Percentiles rank a stretch among this genome's conserved stretches.
phyloP scores from a whole-genome alignment of 2,888 invertebrate species.

The Amphiduros pacificus region DNA sequence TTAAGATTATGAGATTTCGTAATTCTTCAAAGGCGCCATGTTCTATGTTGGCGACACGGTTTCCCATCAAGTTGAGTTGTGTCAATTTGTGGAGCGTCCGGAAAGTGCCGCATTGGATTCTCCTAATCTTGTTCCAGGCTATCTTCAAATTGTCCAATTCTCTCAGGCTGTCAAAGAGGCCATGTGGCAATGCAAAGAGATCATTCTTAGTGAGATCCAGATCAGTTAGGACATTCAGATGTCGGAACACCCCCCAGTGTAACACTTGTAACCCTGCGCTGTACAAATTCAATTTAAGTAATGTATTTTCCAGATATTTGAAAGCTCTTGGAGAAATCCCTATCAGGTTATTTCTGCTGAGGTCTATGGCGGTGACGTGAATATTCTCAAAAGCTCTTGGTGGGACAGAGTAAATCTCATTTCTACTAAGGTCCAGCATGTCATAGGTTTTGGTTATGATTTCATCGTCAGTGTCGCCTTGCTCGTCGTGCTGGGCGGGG shows the following conservation, averaged over 20 bases:
- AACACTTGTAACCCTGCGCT: slow-evolving; percentile 23
- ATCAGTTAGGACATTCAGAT: slow-evolving; percentile 15
- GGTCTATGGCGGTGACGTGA: slow-evolving; percentile 15
- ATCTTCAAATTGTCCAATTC: slow-evolving; percentile 22
- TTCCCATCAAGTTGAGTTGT: slow-evolving; percentile 21
- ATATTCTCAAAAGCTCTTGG: slow-evolving; percentile 25
- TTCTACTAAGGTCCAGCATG: slow-evolving; percentile 25
- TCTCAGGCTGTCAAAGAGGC: slow-evolving; percentile 26
- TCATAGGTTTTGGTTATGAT: slow-evolving; percentile 12
- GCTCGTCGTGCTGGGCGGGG: slow-evolving; percentile 1
- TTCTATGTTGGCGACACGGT: slow-evolving; percentile 23
- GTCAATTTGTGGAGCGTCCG: slow-evolving; percentile 13
- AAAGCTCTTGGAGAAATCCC: slow-evolving; percentile 32
- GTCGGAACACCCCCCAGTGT: slow-evolving; percentile 31
- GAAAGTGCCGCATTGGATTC: slow-evolving; percentile 18
- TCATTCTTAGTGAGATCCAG: slow-evolving; percentile 26
- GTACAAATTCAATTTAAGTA: slow-evolving; percentile 23
- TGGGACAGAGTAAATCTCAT: slow-evolving; percentile 27
- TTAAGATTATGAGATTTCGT: slow-evolving; percentile 13
- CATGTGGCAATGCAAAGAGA: slow-evolving; percentile 28
- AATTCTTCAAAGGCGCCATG: slow-evolving; percentile 24
- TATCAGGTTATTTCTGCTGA: slow-evolving; percentile 27
- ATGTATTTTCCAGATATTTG: slow-evolving; percentile 23
- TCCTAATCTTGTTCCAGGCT: slow-evolving; percentile 22
- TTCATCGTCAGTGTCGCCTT: not conserved